A percentile compares a stretch with the other conserved stretches of the same genome.
Conservation (phyloP, 2,113 vertebrate species). For the Pollachius pollachius region DNA sequence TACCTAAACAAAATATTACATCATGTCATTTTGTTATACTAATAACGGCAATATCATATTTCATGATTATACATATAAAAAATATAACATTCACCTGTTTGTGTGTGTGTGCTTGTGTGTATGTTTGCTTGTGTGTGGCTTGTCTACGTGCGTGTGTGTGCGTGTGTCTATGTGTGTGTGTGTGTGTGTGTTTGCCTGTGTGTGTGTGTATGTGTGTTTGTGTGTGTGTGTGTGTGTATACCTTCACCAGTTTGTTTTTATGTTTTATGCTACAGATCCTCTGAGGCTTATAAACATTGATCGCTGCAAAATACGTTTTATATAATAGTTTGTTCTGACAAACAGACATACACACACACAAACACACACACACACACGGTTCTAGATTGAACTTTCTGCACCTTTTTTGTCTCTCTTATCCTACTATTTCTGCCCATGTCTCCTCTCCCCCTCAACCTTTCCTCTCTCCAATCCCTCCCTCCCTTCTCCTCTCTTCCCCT, state of each 20-base stretch:
- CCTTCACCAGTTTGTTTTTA: constrained; percentile 74
- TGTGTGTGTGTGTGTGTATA: constrained; percentile 38
- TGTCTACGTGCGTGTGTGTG: not conserved
- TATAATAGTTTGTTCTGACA: too few species aligned
- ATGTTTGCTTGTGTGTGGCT: not conserved
- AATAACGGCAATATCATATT: too few species aligned
- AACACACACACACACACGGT: too few species aligned
- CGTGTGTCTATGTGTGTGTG: constrained; percentile 1
- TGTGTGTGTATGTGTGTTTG: constrained; percentile 42
- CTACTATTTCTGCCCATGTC: constrained; percentile 66
- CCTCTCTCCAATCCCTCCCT: not conserved
- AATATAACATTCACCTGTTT: constrained; percentile 21
- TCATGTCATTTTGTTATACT: too few species aligned
- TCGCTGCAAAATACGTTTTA: constrained; percentile 79
- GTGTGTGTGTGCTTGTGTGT: not conserved
- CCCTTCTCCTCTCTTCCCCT: constrained; percentile 1
- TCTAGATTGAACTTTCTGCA: constrained; percentile 49
- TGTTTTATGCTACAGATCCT: constrained; percentile 93
- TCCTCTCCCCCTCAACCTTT: constrained; percentile 21
- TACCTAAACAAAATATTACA: too few species aligned
- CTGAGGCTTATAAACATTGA: constrained; percentile 99
- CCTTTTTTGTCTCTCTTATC: constrained; percentile 65
- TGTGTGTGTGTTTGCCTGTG: constrained; percentile 15
- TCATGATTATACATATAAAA: not conserved
- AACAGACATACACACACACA: too few species aligned